Conservation (phyloP, 2,113 vertebrate species). For the Monarcha castaneiventris region DNA sequence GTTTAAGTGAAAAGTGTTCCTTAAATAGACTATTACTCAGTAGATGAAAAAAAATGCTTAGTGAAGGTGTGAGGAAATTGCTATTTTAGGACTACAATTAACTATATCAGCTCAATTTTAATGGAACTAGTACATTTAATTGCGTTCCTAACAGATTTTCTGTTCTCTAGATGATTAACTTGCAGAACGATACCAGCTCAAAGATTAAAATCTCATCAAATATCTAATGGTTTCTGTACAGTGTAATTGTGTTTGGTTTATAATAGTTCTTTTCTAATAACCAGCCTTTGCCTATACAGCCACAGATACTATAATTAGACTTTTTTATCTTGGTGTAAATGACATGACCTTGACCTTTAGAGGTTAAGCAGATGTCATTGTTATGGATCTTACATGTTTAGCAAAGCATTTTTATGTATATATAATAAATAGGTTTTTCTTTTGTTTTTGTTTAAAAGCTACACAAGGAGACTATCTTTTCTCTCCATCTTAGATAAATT, state of each 20-base stretch:
- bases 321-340: not conserved
- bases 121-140: conserved; percentile 39
- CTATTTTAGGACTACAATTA: conserved; percentile 45
- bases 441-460: not conserved
- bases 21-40: conserved; percentile 11
- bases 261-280: conserved; percentile 7
- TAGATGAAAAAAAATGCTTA: not conserved
- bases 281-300: not conserved
- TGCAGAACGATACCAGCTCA: conserved; percentile 12
- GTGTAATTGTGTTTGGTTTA: conserved; percentile 41
- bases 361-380: not conserved
- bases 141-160: conserved; percentile 30
- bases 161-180: conserved; percentile 52
- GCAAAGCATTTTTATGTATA: not conserved
- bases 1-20: not conserved
- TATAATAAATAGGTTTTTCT: not conserved
- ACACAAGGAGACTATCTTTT: not conserved
- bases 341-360: conserved; percentile 33
- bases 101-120: conserved; percentile 10
- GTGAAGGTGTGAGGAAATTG: conserved; percentile 29
- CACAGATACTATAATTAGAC: not conserved
- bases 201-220: conserved; percentile 45
- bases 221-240: conserved; percentile 33
- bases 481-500: not conserved
- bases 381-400: not conserved